These are phyloP conservation scores for Toxotes chatareus DNA, from an alignment of 2,113 vertebrate genomes.

Conservation along the genomic window DNA sequence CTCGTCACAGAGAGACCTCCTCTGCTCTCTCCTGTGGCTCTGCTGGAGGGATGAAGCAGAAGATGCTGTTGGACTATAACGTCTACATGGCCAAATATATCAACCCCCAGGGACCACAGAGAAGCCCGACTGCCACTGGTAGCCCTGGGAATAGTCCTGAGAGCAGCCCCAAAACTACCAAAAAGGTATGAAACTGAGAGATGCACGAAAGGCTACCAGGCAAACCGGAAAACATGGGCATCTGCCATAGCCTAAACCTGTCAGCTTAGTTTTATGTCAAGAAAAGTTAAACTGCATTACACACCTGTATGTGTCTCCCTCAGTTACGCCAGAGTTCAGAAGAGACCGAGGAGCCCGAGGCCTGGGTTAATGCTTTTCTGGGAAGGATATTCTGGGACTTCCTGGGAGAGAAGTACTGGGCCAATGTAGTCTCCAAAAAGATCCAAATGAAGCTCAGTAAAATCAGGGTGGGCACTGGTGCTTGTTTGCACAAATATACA, in stretches of 20 bases:
- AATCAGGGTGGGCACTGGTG: conserved; percentile 91
- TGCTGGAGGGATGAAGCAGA: conserved; percentile 84
- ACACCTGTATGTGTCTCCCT: conserved; percentile 49
- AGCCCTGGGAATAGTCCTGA: conserved; percentile 90
- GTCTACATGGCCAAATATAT: conserved; percentile 96
- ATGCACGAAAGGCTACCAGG: background rate
- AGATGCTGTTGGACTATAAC: conserved; percentile 92
- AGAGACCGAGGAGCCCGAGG: conserved; percentile 87
- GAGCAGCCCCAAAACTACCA: conserved; percentile 91
- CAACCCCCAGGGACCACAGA: conserved; percentile 80
- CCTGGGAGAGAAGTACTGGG: conserved; percentile 98
- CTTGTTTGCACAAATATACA: background rate
- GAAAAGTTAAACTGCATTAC: background rate
- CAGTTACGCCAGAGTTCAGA: conserved; percentile 84
- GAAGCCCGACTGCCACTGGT: conserved; percentile 81
- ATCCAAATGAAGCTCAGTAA: conserved; percentile 99
- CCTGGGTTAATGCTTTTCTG: conserved; percentile 96
- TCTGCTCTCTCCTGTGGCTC: conserved; percentile 50
- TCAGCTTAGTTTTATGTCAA: background rate
- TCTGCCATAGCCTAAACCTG: background rate
- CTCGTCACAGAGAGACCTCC: conserved; percentile 86
- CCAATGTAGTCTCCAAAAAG: conserved; percentile 96
- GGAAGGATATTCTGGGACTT: conserved; percentile 99
- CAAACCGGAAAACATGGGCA: background rate
- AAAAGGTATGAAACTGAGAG: conserved; percentile 86